These are phyloP conservation scores for Tragelaphus imberbis DNA, from an alignment of 2,113 vertebrate genomes.

Conservation along the genomic window DNA sequence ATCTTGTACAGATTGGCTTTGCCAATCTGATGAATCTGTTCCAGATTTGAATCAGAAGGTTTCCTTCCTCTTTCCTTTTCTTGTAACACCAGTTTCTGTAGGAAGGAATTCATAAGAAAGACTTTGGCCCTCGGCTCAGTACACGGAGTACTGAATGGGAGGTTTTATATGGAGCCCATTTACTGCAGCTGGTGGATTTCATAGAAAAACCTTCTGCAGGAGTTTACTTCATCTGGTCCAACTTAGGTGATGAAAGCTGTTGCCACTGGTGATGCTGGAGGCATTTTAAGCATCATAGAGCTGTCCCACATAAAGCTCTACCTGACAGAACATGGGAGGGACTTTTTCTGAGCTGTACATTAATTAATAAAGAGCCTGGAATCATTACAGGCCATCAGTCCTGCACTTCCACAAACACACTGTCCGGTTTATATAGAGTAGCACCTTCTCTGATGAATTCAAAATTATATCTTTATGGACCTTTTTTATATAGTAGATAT, in stretches of 20 bases:
- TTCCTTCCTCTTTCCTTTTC: neutral
- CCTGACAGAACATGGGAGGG: neutral
- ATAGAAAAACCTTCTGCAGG: neutral
- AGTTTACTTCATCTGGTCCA: conserved; percentile 10
- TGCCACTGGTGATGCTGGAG: neutral
- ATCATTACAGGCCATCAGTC: neutral
- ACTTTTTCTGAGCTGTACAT: neutral
- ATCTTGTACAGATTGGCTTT: neutral
- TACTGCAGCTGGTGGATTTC: neutral
- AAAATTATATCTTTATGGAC: neutral
- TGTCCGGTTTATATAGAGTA: conserved; percentile 12
- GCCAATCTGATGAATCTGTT: neutral
- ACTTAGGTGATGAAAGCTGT: neutral
- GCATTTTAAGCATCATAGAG: conserved; percentile 19
- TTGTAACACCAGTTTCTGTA: neutral
- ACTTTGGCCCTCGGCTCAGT: neutral
- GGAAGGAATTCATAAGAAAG: neutral
- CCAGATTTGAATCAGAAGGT: neutral
- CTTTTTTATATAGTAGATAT: neutral
- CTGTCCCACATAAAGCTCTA: neutral
- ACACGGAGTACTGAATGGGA: neutral
- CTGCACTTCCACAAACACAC: neutral
- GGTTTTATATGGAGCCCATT: neutral
- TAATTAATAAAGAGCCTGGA: neutral
- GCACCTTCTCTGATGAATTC: neutral